Base-by-base conservation (phyloP, 1,140 invertebrate genomes). In the Diabrotica undecimpunctata region DNA sequence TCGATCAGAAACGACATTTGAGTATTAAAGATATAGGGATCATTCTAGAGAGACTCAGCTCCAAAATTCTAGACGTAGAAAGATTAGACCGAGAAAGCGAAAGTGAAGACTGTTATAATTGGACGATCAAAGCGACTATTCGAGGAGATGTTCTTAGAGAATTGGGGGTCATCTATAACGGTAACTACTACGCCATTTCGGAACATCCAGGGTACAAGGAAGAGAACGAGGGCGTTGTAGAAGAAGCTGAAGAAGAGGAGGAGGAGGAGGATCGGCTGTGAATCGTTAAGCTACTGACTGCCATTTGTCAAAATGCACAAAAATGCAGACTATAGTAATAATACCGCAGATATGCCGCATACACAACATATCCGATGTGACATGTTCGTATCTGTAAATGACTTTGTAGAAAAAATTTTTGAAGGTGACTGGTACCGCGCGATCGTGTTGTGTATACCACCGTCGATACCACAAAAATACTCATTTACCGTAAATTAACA, bases 11-110 rank as follows among this genome's bases (percentile, higher is more conserved):
- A 79, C 86, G 90, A 56, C 93, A 95, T 74, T 84, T 96, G 55
- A 93, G 90, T 74, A 94, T 96, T 79, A 95, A 96, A 79, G 94
- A 96, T 79, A 96, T 97, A 80, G 94, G 94, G 60, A 93, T 96
- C 77, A 96, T 96, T 72, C 83, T 97, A 65, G 94, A 97, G 78
- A 83, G 93, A 69, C 85, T 96, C 66, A 94, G 88, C 78, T 94
- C 92, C 5, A 96, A 95, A 81, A 96, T 97, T 56, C 82, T 97
- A 50, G 94, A 97, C 81, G 94, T 97, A 54, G 93, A 96, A 79
- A 85, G 92, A 61, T 81, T 96, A 64, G 93, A 96, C 79, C 84
- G 94, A 35, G 93, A 96, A 77, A 92, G 88, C 70, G 94, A 96
- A 78, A 92, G 90, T 77, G 90, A 93, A 76, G 92, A 95, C 78